Evolutionary conservation across 2,888 invertebrate species (phyloP), one percentile per base, ranked within the genome.

Genomic region (Tethea ocularis): DNA sequence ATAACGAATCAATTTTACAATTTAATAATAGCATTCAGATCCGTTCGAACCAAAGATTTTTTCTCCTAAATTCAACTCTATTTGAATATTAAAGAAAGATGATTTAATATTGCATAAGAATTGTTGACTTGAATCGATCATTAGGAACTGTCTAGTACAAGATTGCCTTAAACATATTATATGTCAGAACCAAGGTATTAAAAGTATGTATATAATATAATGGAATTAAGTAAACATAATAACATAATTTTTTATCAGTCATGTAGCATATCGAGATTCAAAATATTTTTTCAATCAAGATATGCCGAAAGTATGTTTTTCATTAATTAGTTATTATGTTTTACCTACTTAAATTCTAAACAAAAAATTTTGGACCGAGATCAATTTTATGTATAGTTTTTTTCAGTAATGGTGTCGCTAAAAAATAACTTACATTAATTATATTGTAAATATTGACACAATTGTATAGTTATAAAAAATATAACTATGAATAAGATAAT

Each of bases 341-440:
- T 2, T 17, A 17, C 10, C 10, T 46, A 46, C 20, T 20, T 46
- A 38, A 38, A n/a, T 29, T 13, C 41, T 24, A 23, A n/a, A 56
- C 61, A 46, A 61, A 71, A 58, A 62, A 57, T 58, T 63, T 69
- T 74, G 61, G 69, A 67, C 69, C 69, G 67, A 73, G 63, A 72
- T 69, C 65, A 72, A 55, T 52, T 63, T 55, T 53, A 10, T 52
- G 62, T 59, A 36, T 33, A n/a, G 29, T 53, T 13, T n/a, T n/a
- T 33, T 20, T 53, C 20, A 33, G 17, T 8, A 33, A 33, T 54
- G 20, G 29, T 36, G 13, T 17, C 41, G 33, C 29, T 22, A 20
- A 54, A 54, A 54, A 54, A 54, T 54, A 46, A 54, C 33, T 62
- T 67, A 67, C 60, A 61, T 56, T 13, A 33, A 33, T 13, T 13